A percentile compares a stretch with the other conserved stretches of the same genome.
These are phyloP conservation scores for Acanthoscelides obtectus DNA, from an alignment of 2,888 invertebrate species.

Conservation along the genomic window DNA sequence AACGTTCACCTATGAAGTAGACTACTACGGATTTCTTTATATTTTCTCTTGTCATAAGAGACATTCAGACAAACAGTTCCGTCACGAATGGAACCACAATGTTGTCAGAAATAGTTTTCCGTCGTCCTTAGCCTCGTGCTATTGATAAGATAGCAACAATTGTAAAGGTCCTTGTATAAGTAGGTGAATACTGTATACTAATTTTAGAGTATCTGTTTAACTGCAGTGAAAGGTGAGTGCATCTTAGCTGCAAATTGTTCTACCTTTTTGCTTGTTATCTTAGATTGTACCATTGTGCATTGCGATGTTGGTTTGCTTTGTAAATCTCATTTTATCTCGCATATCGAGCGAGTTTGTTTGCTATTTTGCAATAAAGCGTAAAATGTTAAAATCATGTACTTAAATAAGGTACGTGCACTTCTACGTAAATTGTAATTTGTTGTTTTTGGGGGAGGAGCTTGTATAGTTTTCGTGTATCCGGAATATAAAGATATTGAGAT, in stretches of 20 bases:
- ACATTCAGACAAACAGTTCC: background rate
- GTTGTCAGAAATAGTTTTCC: background rate
- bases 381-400: background rate
- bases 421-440: background rate
- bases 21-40: too few species aligned
- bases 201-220: background rate
- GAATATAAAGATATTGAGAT: too few species aligned
- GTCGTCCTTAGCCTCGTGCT: background rate
- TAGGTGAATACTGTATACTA: background rate
- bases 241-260: background rate
- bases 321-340: background rate
- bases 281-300: background rate
- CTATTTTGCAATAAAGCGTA: background rate
- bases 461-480: too few species aligned
- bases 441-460: too few species aligned
- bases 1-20: too few species aligned
- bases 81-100: background rate
- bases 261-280: background rate
- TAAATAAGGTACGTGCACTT: background rate
- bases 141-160: background rate
- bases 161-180: background rate
- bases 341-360: background rate
- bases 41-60: too few species aligned
- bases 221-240: background rate
- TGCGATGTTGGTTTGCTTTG: background rate